These are phyloP conservation scores for Cyprinodon brontotheroides DNA, from an alignment of 2,113 vertebrate species.

Conservation along the genomic window DNA sequence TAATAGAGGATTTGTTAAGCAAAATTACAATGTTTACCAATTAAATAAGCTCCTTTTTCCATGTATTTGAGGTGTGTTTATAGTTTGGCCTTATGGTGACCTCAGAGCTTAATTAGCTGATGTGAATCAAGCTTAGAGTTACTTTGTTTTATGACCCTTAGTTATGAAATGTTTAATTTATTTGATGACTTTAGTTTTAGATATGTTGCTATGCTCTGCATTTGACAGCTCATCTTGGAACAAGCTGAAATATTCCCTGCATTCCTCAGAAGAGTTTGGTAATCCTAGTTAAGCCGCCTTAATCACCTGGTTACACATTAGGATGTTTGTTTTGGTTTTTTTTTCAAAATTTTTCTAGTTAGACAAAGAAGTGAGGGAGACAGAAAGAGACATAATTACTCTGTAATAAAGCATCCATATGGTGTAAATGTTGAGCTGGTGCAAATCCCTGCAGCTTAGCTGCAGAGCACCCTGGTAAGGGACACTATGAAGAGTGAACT, in stretches of 20 bases:
- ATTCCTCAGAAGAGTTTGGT: slow-evolving; percentile 64
- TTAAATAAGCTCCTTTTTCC: slow-evolving; percentile 5
- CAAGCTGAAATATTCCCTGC: slow-evolving; percentile 36
- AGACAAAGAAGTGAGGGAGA: slow-evolving; percentile 45
- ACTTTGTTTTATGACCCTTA: slow-evolving; percentile 16
- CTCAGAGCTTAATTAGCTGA: neutral
- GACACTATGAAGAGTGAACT: slow-evolving; percentile 82
- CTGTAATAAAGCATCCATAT: slow-evolving; percentile 90
- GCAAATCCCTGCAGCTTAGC: slow-evolving; percentile 89
- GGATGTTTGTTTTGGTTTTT: slow-evolving; percentile 80
- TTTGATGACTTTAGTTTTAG: slow-evolving; percentile 23
- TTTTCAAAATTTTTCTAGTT: slow-evolving; percentile 83
- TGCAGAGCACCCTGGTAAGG: slow-evolving; percentile 83
- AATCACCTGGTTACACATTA: slow-evolving; percentile 83
- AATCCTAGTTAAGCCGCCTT: slow-evolving; percentile 77
- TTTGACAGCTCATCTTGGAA: slow-evolving; percentile 28
- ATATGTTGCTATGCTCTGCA: neutral
- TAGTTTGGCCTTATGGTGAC: neutral
- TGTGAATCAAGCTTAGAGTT: neutral
- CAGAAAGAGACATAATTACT: slow-evolving; percentile 82
- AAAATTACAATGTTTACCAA: slow-evolving; percentile 3
- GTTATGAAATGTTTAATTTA: slow-evolving; percentile 18
- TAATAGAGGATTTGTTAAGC: slow-evolving; percentile 24
- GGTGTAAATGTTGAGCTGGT: slow-evolving; percentile 88
- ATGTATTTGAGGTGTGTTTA: neutral